Evolutionary conservation across 1,140 invertebrate species (phyloP).

Genomic region (Armadillidium nasatum): DNA sequence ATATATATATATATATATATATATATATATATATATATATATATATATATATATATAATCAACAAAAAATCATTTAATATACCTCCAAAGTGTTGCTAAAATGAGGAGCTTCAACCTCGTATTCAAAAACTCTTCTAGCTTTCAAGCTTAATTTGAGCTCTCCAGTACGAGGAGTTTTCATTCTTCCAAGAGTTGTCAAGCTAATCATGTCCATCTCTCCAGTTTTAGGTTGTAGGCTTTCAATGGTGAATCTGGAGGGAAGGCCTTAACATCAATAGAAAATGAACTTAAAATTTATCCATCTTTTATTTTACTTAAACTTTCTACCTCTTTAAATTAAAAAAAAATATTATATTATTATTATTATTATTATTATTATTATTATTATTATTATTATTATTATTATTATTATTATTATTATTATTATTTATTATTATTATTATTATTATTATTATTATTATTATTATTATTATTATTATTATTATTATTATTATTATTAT

Average conservation of each 20-base stretch:
- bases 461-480: constrained; percentile 1
- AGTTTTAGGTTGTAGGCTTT: background rate
- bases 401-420: constrained; percentile 1
- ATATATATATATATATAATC: no score
- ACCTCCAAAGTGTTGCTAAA: background rate
- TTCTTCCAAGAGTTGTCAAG: background rate
- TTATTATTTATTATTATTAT: background rate
- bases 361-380: constrained; percentile 1
- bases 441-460: constrained; percentile 4
- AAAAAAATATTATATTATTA: background rate
- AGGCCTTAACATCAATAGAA: constrained; percentile 4
- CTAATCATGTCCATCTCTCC: background rate
- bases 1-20: no score
- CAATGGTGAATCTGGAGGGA: background rate
- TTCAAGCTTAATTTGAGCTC: constrained; percentile 27
- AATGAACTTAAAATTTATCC: background rate
- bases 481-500: constrained; percentile 4
- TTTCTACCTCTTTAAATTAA: background rate
- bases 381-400: constrained; percentile 4
- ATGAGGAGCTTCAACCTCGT: background rate
- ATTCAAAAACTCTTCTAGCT: background rate
- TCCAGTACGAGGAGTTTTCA: constrained; percentile 24
- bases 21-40: no score
- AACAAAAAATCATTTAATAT: background rate
- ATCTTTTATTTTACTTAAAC: background rate